These are phyloP conservation scores for Acanthosepion lycidas DNA, from an alignment of 2,888 invertebrate species.

Conservation along the genomic window DNA sequence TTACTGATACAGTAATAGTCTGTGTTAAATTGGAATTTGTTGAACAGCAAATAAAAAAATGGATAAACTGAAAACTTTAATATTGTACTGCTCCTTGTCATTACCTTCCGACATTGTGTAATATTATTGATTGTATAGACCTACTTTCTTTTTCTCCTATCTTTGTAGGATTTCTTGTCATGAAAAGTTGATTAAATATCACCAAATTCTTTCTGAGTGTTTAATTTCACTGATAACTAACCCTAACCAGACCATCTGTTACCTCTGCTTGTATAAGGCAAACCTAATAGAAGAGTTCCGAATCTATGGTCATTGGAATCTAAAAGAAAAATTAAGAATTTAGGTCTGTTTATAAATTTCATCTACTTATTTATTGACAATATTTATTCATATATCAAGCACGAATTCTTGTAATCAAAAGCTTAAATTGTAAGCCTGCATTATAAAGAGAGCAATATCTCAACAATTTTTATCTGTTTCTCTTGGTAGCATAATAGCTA, in stretches of 20 bases:
- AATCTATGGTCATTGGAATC: not conserved
- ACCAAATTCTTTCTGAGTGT: not conserved
- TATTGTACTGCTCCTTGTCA: no score
- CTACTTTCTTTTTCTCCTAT: not conserved
- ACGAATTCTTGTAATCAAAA: no score
- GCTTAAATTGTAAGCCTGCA: no score
- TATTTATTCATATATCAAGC: not conserved
- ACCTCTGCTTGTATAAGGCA: not conserved
- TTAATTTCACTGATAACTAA: not conserved
- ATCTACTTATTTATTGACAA: not conserved
- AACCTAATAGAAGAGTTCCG: not conserved
- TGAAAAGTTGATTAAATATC: not conserved
- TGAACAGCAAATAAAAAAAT: no score
- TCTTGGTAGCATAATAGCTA: no score
- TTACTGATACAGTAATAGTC: no score
- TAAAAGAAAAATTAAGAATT: not conserved
- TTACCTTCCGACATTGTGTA: not conserved
- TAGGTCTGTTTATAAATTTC: not conserved
- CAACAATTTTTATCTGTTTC: no score
- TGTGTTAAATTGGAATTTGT: no score
- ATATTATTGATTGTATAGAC: not conserved
- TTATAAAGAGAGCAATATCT: no score
- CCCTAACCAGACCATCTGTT: not conserved
- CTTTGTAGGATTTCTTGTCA: not conserved
- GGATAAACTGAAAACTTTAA: no score